These are phyloP conservation scores for Galeopsomyia nigrocyanea DNA, from an alignment of 2,888 invertebrate species.

Conservation along the genomic window DNA sequence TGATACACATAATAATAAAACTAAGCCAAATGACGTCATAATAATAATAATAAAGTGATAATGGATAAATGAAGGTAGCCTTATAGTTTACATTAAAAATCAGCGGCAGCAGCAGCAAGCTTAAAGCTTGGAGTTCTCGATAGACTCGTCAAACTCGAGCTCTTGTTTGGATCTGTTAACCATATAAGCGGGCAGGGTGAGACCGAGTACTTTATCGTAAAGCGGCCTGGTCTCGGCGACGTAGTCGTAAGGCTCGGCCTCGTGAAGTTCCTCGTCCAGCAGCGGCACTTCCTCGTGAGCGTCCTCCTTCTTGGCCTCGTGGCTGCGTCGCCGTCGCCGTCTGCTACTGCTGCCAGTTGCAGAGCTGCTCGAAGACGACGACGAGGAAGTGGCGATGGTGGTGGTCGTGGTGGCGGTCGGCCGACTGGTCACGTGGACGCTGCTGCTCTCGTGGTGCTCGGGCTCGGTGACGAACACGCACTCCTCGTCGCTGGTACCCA, in stretches of 20 bases:
- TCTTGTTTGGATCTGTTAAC: conserved; percentile 78
- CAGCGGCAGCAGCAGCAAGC: not conserved
- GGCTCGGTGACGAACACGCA: conserved; percentile 83
- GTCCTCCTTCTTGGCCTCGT: conserved; percentile 60
- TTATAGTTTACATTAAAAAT: too few species aligned
- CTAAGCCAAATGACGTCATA: too few species aligned
- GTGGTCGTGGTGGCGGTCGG: conserved; percentile 22
- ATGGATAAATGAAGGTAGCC: too few species aligned
- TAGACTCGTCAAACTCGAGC: conserved; percentile 74
- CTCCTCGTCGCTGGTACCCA: conserved; percentile 81
- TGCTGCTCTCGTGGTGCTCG: conserved; percentile 73
- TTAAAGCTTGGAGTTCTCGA: conserved; percentile 49
- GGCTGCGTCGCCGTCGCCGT: conserved; percentile 45
- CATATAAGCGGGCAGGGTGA: conserved; percentile 79
- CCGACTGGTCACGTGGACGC: conserved; percentile 53
- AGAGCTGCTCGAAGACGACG: not conserved
- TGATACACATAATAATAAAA: too few species aligned
- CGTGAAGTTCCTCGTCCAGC: conserved; percentile 50
- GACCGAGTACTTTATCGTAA: conserved; percentile 76
- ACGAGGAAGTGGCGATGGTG: not conserved
- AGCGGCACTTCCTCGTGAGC: conserved; percentile 44
- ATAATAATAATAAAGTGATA: too few species aligned
- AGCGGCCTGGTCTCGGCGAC: conserved; percentile 78
- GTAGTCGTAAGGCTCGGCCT: conserved; percentile 60
- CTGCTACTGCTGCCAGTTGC: not conserved